Conservation (phyloP, 2,888 invertebrate species). For the Schizotus pectinicornis region DNA sequence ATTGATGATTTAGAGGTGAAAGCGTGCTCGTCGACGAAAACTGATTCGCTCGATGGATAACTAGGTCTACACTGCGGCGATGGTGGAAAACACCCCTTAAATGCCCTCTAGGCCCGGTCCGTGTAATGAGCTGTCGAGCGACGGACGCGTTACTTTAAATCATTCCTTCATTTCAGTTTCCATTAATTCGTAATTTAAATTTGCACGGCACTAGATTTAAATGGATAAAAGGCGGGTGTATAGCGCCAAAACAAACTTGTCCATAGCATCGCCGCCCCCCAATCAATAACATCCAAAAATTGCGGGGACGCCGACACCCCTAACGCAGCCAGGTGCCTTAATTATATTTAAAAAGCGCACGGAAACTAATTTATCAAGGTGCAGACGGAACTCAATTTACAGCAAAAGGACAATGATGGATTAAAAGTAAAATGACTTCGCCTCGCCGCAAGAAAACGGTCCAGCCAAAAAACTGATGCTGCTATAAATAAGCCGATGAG, state of each 20-base stretch:
- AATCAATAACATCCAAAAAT: slow-evolving; percentile 22
- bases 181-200: slow-evolving; percentile 42
- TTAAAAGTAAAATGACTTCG: slow-evolving; percentile 30
- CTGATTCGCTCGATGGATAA: slow-evolving; percentile 14
- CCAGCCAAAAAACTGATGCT: no score
- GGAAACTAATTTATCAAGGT: slow-evolving; percentile 34
- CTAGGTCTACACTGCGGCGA: slow-evolving; percentile 8
- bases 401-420: slow-evolving; percentile 32
- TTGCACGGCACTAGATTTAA: slow-evolving; percentile 32
- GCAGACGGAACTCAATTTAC: slow-evolving; percentile 31
- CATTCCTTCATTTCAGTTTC: slow-evolving; percentile 42
- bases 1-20: slow-evolving; percentile 30
- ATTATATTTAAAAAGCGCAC: slow-evolving; percentile 33
- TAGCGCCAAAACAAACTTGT: slow-evolving; percentile 11
- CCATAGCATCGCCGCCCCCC: slow-evolving; percentile 6
- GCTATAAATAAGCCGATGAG: no score
- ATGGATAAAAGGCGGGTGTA: slow-evolving; percentile 16
- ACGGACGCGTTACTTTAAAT: slow-evolving; percentile 40
- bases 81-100: slow-evolving; percentile 17
- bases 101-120: slow-evolving; percentile 19
- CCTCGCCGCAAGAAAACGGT: no score
- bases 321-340: slow-evolving; percentile 28
- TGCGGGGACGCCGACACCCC: slow-evolving; percentile 9
- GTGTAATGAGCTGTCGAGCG: slow-evolving; percentile 40
- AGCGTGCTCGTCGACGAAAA: slow-evolving; percentile 24